phyloP scores from a whole-genome alignment of 1,140 invertebrate genomes.

The Pogonomyrmex barbatus region DNA sequence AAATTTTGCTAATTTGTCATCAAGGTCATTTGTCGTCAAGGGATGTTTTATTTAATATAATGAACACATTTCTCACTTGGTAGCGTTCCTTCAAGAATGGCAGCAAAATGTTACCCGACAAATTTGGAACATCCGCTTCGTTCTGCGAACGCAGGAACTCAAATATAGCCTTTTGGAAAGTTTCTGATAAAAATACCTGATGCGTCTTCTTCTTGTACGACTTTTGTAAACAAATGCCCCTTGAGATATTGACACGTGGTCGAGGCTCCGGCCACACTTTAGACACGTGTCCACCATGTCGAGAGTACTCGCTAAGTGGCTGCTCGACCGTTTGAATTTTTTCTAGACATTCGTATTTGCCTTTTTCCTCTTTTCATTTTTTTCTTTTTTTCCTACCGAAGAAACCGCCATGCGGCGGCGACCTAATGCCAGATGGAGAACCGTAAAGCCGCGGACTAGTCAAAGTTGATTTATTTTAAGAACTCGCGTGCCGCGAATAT shows the following conservation, averaged over 20 bases:
- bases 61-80: background rate
- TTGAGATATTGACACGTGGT: slow-evolving; percentile 79
- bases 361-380: slow-evolving; percentile 64
- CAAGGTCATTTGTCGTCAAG: too few relatives aligned
- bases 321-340: slow-evolving; percentile 77
- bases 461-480: slow-evolving; percentile 73
- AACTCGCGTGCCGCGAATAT: slow-evolving; percentile 70
- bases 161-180: slow-evolving; percentile 59
- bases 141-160: slow-evolving; percentile 44
- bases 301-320: slow-evolving; percentile 77
- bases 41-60: background rate
- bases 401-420: slow-evolving; percentile 39
- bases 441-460: slow-evolving; percentile 69
- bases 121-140: slow-evolving; percentile 2
- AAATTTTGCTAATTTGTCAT: background rate
- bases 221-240: slow-evolving; percentile 76
- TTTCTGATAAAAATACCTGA: slow-evolving; percentile 67
- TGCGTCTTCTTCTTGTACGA: slow-evolving; percentile 68
- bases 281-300: slow-evolving; percentile 76
- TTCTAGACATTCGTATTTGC: slow-evolving; percentile 74
- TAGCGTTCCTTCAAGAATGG: background rate
- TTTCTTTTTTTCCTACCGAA: slow-evolving; percentile 65
- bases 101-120: background rate
- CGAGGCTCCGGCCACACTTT: slow-evolving; percentile 72
- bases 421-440: slow-evolving; percentile 63